These are phyloP conservation scores for Drosophila helvetica DNA, from an alignment of 2,888 invertebrate genomes.

Conservation along the genomic window DNA sequence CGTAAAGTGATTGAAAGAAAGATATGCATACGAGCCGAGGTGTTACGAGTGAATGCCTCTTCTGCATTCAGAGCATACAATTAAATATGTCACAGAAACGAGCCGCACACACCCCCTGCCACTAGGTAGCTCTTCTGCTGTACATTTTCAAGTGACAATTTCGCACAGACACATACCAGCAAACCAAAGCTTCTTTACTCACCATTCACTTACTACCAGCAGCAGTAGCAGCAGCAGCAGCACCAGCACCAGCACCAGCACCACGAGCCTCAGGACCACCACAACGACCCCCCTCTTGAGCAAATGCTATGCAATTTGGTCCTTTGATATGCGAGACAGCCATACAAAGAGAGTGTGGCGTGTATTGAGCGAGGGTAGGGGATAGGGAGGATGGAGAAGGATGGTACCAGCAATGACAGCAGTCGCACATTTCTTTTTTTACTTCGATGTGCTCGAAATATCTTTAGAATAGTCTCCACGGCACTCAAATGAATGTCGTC, in stretches of 20 bases:
- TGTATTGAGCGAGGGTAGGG: not conserved
- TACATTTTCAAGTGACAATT: conserved; percentile 75
- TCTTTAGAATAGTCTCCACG: conserved; percentile 58
- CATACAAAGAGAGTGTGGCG: conserved; percentile 21
- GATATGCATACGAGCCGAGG: not conserved
- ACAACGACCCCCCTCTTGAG: not conserved
- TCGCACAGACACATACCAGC: conserved; percentile 63
- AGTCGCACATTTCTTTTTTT: conserved; percentile 51
- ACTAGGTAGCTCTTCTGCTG: conserved; percentile 12
- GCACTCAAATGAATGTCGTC: conserved; percentile 68
- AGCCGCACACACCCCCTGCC: conserved; percentile 23
- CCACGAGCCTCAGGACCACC: not conserved
- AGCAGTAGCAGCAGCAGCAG: no score
- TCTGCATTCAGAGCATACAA: conserved; percentile 34
- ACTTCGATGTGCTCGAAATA: conserved; percentile 62
- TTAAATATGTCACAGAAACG: conserved; percentile 37
- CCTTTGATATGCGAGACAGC: conserved; percentile 55
- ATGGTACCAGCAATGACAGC: conserved; percentile 25
- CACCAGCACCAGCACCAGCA: no score
- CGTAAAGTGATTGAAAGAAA: no score
- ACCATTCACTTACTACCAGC: not conserved
- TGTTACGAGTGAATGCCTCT: not conserved
- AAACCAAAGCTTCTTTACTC: conserved; percentile 43
- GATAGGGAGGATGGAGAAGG: not conserved
- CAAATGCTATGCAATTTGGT: conserved; percentile 53